Conservation (phyloP, 2,888 invertebrate genomes). For the Rugalucina vietnamica region DNA sequence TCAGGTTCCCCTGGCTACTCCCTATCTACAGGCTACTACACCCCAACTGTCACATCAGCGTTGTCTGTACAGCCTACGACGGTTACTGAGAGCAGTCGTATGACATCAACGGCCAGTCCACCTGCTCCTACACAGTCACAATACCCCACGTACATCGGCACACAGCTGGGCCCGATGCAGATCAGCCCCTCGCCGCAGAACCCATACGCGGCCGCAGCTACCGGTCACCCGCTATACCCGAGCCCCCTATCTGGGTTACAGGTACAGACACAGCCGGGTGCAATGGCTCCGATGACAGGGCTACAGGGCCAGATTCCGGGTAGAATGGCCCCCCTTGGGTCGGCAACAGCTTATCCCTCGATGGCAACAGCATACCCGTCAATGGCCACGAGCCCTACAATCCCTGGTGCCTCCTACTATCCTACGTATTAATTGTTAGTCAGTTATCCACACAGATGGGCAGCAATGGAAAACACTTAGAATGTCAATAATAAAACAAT, state of each 20-base stretch:
- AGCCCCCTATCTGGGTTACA: slow-evolving; percentile 52
- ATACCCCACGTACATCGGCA: slow-evolving; percentile 58
- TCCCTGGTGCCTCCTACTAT: slow-evolving; percentile 14
- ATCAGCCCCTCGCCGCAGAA: slow-evolving; percentile 60
- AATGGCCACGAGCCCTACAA: slow-evolving; percentile 6
- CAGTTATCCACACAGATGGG: too few species aligned
- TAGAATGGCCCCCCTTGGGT: not conserved
- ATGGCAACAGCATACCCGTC: not conserved
- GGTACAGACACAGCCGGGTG: slow-evolving; percentile 49
- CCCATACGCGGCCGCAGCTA: slow-evolving; percentile 50
- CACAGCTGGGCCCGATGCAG: slow-evolving; percentile 59
- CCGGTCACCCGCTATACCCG: slow-evolving; percentile 60
- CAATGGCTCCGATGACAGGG: not conserved
- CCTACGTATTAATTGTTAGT: slow-evolving; percentile 3
- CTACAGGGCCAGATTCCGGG: slow-evolving; percentile 11
- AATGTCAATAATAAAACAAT: too few species aligned
- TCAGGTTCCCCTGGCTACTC: slow-evolving; percentile 16
- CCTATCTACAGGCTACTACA: slow-evolving; percentile 49
- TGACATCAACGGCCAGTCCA: slow-evolving; percentile 31
- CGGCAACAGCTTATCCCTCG: not conserved
- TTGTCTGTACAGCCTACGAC: slow-evolving; percentile 38
- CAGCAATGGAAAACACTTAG: too few species aligned
- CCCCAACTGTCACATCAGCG: slow-evolving; percentile 39
- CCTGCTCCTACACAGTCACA: slow-evolving; percentile 32
- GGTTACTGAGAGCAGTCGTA: slow-evolving; percentile 21